Conservation (phyloP, 2,888 invertebrate genomes). For the Conops quadrifasciatus region DNA sequence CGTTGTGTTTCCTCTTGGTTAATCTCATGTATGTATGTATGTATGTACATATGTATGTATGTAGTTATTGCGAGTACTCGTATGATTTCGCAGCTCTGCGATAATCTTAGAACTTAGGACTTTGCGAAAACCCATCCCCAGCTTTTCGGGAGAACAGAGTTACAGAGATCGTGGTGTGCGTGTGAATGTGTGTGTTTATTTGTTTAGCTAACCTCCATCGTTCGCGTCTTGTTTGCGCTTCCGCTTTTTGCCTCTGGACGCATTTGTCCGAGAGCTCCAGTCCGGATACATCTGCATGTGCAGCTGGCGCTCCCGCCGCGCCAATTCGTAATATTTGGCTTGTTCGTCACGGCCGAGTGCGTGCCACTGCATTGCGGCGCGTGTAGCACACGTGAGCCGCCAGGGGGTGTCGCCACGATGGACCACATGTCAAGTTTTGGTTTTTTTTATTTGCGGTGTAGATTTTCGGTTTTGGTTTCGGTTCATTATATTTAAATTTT, state of each 20-base stretch:
- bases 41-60: constrained; percentile 6
- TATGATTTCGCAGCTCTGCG: too few species aligned
- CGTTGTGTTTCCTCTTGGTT: too few species aligned
- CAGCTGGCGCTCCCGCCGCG: constrained; percentile 96
- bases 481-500: background rate
- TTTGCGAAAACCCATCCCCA: too few species aligned
- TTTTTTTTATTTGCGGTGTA: background rate
- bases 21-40: constrained; percentile 17
- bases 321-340: constrained; percentile 99
- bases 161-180: background rate
- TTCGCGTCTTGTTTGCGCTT: constrained; percentile 98
- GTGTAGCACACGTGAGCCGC: background rate
- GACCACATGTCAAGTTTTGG: too few species aligned
- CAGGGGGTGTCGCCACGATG: background rate
- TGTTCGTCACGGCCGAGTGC: constrained; percentile 99
- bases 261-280: constrained; percentile 99
- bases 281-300: constrained; percentile 99
- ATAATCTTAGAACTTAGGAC: too few species aligned
- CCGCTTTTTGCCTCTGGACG: constrained; percentile 99
- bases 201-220: constrained; percentile 79
- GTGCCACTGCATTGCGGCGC: constrained; percentile 93
- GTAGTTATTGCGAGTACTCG: background rate
- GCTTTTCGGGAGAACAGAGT: background rate
- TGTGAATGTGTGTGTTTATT: constrained; percentile 5
- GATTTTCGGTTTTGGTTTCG: constrained; percentile 1